These are phyloP conservation scores for Carlito syrichta DNA, from an alignment of 2,113 vertebrate species.

Conservation along the genomic window DNA sequence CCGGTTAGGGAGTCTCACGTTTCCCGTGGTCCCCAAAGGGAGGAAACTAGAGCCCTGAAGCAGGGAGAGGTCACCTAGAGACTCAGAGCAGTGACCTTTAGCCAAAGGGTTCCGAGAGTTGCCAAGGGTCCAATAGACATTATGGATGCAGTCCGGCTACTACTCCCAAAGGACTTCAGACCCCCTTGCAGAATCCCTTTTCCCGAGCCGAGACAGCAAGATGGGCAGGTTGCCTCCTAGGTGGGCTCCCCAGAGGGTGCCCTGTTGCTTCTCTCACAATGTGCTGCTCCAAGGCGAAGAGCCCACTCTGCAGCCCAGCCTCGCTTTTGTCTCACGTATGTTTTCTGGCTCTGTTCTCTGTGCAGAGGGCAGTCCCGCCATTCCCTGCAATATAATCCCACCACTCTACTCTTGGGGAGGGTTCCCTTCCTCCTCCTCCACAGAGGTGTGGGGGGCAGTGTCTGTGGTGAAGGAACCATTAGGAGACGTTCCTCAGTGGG, in stretches of 20 bases:
- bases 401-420: background rate
- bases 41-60: background rate
- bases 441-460: background rate
- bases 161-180: background rate
- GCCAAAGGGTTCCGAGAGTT: background rate
- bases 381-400: too few species aligned
- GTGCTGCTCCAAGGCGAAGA: background rate
- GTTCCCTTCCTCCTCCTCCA: background rate
- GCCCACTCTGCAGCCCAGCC: background rate
- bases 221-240: background rate
- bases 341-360: background rate
- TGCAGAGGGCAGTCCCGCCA: background rate
- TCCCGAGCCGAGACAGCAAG: background rate
- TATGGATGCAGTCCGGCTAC: background rate
- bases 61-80: background rate
- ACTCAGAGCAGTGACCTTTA: background rate
- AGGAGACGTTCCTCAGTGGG: background rate
- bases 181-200: too few species aligned
- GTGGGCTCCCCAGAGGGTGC: background rate
- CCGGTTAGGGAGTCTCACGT: background rate
- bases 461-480: background rate
- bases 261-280: background rate
- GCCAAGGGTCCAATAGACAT: background rate
- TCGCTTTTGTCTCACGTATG: background rate
- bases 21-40: background rate